Conservation (phyloP, 2,113 vertebrate genomes). For the Alethe castanea region DNA sequence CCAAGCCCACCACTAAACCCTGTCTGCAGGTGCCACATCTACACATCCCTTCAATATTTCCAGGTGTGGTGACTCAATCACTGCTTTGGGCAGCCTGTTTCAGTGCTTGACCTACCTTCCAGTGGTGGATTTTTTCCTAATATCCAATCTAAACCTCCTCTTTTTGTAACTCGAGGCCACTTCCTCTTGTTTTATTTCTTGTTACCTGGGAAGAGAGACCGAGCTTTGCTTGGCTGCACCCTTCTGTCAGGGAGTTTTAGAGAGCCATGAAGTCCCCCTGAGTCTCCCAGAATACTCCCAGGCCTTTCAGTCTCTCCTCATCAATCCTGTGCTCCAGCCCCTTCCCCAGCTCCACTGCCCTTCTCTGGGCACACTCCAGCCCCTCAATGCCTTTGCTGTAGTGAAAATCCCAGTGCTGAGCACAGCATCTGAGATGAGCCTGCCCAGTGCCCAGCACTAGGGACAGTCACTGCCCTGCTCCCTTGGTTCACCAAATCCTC, state of each 20-base stretch:
- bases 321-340: neutral
- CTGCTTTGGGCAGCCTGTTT: neutral
- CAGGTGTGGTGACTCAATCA: neutral
- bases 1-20: neutral
- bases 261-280: neutral
- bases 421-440: neutral
- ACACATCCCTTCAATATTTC: neutral
- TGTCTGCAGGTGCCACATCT: neutral
- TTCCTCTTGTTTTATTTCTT: neutral
- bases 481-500: neutral
- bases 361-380: neutral
- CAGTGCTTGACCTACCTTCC: neutral
- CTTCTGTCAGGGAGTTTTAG: neutral
- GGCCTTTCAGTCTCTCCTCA: neutral
- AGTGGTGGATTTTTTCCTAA: neutral
- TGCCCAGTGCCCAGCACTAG: neutral
- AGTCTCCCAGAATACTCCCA: neutral
- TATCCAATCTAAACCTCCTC: neutral
- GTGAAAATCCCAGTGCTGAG: neutral
- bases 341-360: neutral
- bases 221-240: accelerated
- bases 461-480: neutral
- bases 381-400: too few species aligned
- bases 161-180: neutral
- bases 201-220: neutral